Percentiles rank a stretch among this genome's conserved stretches.
Conservation (phyloP, 2,888 invertebrate species). For the Ichneumon xanthorius region DNA sequence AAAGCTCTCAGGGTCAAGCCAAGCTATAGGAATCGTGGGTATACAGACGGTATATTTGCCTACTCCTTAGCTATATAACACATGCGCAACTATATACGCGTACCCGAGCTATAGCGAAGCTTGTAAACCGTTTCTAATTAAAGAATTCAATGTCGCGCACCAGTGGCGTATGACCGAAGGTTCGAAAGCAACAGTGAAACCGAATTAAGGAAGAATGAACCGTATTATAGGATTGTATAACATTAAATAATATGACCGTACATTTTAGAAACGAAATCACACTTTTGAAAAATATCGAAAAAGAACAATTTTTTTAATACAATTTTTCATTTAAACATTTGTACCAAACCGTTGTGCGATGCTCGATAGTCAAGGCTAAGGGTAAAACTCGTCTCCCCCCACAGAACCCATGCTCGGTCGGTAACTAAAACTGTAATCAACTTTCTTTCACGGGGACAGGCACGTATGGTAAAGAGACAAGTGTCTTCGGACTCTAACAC, state of each 20-base stretch:
- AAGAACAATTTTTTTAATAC: too few relatives aligned
- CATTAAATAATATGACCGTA: too few relatives aligned
- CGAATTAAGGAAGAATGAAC: neutral
- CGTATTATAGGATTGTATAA: too few relatives aligned
- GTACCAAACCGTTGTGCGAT: neutral
- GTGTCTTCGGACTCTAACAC: too few relatives aligned
- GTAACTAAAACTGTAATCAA: too few relatives aligned
- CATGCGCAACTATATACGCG: neutral
- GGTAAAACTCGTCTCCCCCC: too few relatives aligned
- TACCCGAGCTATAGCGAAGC: constrained; percentile 16
- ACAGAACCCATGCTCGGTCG: too few relatives aligned
- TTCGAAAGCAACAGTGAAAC: neutral
- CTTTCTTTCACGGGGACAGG: too few relatives aligned
- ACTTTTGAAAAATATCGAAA: too few relatives aligned
- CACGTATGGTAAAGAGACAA: too few relatives aligned
- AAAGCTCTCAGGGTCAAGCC: constrained; percentile 53
- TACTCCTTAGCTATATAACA: neutral
- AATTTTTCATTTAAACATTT: too few relatives aligned
- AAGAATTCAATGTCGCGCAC: constrained; percentile 75
- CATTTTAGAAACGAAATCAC: too few relatives aligned
- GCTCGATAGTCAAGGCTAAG: neutral
- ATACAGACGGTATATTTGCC: constrained; percentile 2
- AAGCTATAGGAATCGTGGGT: constrained; percentile 35
- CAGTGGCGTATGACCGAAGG: constrained; percentile 14
- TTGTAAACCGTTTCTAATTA: constrained; percentile 73